phyloP scores from a whole-genome alignment of 2,888 invertebrate species.

The Cheilosia soror region DNA sequence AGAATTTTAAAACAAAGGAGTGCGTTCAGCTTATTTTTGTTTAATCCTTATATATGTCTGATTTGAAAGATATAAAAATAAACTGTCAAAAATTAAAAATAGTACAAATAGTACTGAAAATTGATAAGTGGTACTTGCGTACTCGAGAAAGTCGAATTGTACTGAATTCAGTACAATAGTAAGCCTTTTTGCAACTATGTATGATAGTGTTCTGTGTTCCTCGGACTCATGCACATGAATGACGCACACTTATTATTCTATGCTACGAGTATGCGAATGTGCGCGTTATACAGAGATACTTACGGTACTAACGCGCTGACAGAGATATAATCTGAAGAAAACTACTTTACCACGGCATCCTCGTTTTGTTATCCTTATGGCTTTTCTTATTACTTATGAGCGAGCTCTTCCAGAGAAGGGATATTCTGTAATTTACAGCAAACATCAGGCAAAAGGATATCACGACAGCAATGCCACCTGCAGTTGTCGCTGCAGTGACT shows the following conservation, averaged over 20 bases:
- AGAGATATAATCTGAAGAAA: conserved; percentile 7
- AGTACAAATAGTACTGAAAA: too few relatives aligned
- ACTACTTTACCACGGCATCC: conserved; percentile 27
- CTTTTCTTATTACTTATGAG: conserved; percentile 54
- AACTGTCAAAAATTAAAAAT: too few relatives aligned
- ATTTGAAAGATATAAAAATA: too few relatives aligned
- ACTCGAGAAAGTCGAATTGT: too few relatives aligned
- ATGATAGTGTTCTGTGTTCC: conserved; percentile 47
- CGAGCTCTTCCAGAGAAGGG: conserved; percentile 19
- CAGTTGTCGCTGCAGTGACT: conserved; percentile 24
- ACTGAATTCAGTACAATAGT: too few relatives aligned
- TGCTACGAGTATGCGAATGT: neutral
- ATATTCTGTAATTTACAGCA: conserved; percentile 48
- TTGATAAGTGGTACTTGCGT: too few relatives aligned
- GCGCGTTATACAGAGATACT: neutral
- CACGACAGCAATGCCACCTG: conserved; percentile 21
- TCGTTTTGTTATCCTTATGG: conserved; percentile 50
- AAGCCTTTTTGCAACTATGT: too few relatives aligned
- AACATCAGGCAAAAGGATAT: conserved; percentile 28
- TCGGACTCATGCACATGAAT: conserved; percentile 58
- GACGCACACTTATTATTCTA: conserved; percentile 64
- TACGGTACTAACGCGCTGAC: neutral
- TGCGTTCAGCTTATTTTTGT: too few relatives aligned
- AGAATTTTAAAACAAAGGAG: too few relatives aligned
- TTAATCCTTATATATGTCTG: too few relatives aligned